These are phyloP conservation scores for Acanthosepion lycidas DNA, from an alignment of 2,888 invertebrate genomes.

Conservation along the genomic window DNA sequence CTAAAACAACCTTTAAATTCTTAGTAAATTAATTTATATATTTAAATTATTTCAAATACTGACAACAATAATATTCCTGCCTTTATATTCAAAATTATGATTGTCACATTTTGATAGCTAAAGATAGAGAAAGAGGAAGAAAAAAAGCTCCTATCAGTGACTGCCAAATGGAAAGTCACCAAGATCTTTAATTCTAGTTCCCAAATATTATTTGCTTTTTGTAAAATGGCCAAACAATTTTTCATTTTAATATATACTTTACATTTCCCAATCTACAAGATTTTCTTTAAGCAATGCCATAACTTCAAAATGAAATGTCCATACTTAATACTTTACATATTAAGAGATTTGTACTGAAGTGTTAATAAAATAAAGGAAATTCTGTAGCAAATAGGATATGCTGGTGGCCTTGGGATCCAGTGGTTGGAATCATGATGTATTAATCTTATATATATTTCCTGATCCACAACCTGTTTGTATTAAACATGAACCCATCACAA, in stretches of 20 bases:
- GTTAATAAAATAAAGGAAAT: too few relatives aligned
- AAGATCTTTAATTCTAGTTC: not conserved
- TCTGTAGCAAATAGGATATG: too few relatives aligned
- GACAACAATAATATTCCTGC: not conserved
- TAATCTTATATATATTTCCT: too few relatives aligned
- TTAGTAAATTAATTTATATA: not conserved
- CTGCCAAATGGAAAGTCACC: constrained; percentile 11
- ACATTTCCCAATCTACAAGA: too few relatives aligned
- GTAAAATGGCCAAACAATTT: not conserved
- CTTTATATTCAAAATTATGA: not conserved
- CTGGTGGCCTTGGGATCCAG: too few relatives aligned
- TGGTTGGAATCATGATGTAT: too few relatives aligned
- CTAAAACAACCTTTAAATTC: not conserved
- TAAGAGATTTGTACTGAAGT: too few relatives aligned
- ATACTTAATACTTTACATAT: too few relatives aligned
- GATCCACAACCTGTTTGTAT: too few relatives aligned
- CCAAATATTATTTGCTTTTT: not conserved
- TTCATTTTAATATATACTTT: not conserved
- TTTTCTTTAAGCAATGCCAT: too few relatives aligned
- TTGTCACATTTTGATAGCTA: not conserved
- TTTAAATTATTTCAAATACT: not conserved
- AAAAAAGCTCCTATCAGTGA: not conserved
- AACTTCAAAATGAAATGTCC: too few relatives aligned
- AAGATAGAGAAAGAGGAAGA: not conserved
- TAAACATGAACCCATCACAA: too few relatives aligned